These are phyloP conservation scores for Agapornis canus DNA, from an alignment of 2,797 vertebrate species.

Conservation along the genomic window DNA sequence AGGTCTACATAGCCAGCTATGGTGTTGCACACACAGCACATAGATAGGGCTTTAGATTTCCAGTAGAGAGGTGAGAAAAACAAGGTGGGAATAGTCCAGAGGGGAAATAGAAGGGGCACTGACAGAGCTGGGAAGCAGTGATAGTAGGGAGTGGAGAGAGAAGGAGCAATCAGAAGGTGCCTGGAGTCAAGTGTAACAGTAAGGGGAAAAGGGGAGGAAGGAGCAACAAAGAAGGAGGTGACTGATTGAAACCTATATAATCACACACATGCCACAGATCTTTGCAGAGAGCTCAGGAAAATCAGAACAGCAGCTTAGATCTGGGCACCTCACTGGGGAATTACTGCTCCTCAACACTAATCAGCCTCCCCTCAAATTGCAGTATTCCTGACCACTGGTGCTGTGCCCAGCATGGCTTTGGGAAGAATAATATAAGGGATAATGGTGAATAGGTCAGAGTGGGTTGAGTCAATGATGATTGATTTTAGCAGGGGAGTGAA, in stretches of 20 bases:
- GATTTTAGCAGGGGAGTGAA: conserved; percentile 3
- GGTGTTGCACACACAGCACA: accelerated
- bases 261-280: accelerated
- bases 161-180: background rate
- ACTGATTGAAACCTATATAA: background rate
- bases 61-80: background rate
- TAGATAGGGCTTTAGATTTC: background rate
- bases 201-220: background rate
- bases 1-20: background rate
- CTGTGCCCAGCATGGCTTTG: background rate
- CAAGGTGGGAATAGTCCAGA: background rate
- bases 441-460: background rate
- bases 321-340: background rate
- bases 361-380: background rate
- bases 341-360: background rate
- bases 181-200: background rate
- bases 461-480: background rate
- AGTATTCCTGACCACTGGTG: background rate
- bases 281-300: background rate
- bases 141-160: background rate
- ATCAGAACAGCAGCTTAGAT: background rate
- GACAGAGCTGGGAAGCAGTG: background rate
- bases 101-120: background rate
- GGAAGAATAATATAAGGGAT: background rate
- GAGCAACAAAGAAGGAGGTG: background rate